Percentiles rank a stretch among this genome's conserved stretches.
Evolutionary conservation across 2,113 vertebrate genomes (phyloP).

Genomic region (Otocyon megalotis): DNA sequence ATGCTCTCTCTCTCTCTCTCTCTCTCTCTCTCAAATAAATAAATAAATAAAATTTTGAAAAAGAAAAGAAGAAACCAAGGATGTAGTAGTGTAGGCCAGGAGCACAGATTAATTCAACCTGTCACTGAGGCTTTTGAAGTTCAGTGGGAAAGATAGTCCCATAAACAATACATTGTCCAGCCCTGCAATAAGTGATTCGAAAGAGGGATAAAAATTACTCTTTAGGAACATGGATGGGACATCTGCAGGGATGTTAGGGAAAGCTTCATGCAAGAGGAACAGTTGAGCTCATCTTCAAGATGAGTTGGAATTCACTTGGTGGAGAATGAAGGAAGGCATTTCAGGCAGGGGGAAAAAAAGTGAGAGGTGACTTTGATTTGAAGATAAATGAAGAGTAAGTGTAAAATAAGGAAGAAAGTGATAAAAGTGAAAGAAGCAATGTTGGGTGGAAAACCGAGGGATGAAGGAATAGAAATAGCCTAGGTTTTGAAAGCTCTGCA

Average conservation of each 20-base stretch:
- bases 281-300: neutral
- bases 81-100: neutral
- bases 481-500: neutral
- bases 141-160: neutral
- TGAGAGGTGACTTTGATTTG: neutral
- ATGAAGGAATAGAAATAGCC: fast-evolving
- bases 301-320: neutral
- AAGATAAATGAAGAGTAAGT: neutral
- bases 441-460: neutral
- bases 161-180: neutral
- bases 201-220: neutral
- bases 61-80: neutral
- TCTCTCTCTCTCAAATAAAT: no score
- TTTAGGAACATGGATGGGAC: neutral
- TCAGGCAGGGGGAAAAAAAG: neutral
- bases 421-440: neutral
- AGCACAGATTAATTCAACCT: neutral
- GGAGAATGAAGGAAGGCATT: neutral
- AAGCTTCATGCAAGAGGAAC: neutral
- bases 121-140: neutral
- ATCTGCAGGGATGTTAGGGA: neutral
- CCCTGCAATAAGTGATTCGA: neutral
- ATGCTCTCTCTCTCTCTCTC: no score
- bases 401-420: neutral
- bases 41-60: neutral